Percentiles rank a stretch among this genome's conserved stretches.
Conservation (phyloP, 1,140 invertebrate genomes). For the Sitophilus oryzae region DNA sequence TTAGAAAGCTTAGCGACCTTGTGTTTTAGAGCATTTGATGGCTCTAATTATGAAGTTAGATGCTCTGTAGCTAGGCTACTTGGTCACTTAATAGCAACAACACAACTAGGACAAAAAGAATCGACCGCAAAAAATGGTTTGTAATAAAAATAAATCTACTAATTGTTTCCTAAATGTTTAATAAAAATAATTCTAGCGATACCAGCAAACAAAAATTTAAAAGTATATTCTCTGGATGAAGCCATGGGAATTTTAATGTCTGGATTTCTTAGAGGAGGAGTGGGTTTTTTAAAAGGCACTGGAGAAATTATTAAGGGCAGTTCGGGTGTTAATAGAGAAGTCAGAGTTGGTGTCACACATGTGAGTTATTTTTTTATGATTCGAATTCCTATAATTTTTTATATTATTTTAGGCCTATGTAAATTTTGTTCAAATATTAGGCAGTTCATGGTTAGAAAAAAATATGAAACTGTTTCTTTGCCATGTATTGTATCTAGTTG, state of each 20-base stretch:
- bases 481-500: constrained; percentile 88
- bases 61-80: constrained; percentile 87
- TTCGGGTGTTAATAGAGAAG: constrained; percentile 87
- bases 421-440: constrained; percentile 87
- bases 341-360: constrained; percentile 91
- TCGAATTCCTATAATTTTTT: too few species aligned
- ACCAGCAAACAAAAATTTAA: constrained; percentile 43
- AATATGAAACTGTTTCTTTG: constrained; percentile 79
- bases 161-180: background rate
- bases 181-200: constrained; percentile 12
- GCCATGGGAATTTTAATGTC: constrained; percentile 85
- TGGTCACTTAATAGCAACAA: constrained; percentile 79
- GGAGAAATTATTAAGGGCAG: constrained; percentile 95
- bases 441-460: constrained; percentile 88
- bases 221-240: constrained; percentile 81
- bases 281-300: constrained; percentile 90
- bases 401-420: constrained; percentile 90
- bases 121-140: constrained; percentile 43
- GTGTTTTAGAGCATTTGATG: constrained; percentile 87
- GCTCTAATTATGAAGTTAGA: constrained; percentile 90
- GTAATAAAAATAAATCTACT: background rate
- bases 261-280: constrained; percentile 91
- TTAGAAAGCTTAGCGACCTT: constrained; percentile 83
- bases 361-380: constrained; percentile 54
- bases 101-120: constrained; percentile 58